Conservation (phyloP, 2,113 vertebrate species). For the Mionectes macconnelli region DNA sequence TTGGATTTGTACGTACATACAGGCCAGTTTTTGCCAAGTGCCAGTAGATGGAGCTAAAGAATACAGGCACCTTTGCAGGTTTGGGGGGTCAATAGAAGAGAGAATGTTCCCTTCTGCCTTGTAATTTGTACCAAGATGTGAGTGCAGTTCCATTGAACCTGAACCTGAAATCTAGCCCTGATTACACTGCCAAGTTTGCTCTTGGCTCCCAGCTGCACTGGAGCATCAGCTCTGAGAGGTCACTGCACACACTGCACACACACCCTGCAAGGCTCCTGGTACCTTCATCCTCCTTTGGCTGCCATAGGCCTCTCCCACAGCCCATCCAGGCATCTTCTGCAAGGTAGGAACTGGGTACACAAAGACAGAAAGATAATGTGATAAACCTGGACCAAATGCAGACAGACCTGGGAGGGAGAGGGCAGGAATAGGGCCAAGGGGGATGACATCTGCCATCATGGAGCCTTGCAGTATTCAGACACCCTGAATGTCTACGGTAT, state of each 20-base stretch:
- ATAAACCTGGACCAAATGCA: neutral
- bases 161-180: neutral
- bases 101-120: neutral
- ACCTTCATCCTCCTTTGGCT: neutral
- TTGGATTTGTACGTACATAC: neutral
- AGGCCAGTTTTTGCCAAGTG: neutral
- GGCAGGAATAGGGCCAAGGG: neutral
- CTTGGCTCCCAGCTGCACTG: neutral
- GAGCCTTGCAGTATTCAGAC: neutral
- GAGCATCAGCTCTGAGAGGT: neutral
- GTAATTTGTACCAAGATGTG: rapidly evolving
- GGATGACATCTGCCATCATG: neutral
- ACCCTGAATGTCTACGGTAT: neutral
- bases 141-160: neutral
- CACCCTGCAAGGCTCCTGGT: neutral
- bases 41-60: conserved; percentile 66
- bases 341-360: neutral
- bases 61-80: neutral
- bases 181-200: neutral
- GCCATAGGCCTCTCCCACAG: neutral
- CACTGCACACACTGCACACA: too few species aligned
- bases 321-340: neutral
- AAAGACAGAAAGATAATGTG: neutral
- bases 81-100: neutral
- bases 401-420: neutral